Evolutionary conservation across 2,113 vertebrate genomes (phyloP), one percentile per base, ranked within the genome.

Genomic region (Neotoma lepida): DNA sequence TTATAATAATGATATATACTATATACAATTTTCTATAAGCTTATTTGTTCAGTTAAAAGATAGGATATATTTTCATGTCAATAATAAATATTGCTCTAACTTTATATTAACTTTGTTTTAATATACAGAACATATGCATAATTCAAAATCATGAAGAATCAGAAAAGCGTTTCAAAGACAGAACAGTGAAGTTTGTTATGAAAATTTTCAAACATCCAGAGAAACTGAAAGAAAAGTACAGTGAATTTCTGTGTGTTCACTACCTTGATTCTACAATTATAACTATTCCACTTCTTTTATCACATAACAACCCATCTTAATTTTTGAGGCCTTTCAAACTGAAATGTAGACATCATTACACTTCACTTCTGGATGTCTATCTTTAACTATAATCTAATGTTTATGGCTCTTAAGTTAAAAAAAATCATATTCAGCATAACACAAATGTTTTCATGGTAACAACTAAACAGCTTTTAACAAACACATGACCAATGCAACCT

Each of bases 1-100:
- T 94, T 76, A 71, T 18, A 86, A n/a, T 94, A 91, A 91, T 93
- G 41, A 46, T 8, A 91, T 89, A 86, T 51, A 81, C 4, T 90
- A 12, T 26, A 20, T 49, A 33, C 2, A 26, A 76, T 41, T 74
- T 91, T 95, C 82, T 84, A 28, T 5, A 74, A 92, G 49, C 4
- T 68, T 35, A 78, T 82, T 66, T 71, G 9, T 90, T 39, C 49
- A 85, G 10, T 78, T 81, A 95, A 87, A 91, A 84, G 41, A 89
- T n/a, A 90, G 13, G 13, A 24, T 61, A 73, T 68, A 9, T 85
- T 86, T 88, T 39, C 26, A 49, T 44, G 26, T 74, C 20, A 89
- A 68, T 44, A 85, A 80, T 74, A 95, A 78, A 76, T 86, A 58
- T 81, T 80, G 80, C 61, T 54, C 10, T 46, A 88, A 78, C 24